These are phyloP conservation scores for Alviniconcha marisindica DNA, from an alignment of 1,140 invertebrate genomes.

Conservation along the genomic window DNA sequence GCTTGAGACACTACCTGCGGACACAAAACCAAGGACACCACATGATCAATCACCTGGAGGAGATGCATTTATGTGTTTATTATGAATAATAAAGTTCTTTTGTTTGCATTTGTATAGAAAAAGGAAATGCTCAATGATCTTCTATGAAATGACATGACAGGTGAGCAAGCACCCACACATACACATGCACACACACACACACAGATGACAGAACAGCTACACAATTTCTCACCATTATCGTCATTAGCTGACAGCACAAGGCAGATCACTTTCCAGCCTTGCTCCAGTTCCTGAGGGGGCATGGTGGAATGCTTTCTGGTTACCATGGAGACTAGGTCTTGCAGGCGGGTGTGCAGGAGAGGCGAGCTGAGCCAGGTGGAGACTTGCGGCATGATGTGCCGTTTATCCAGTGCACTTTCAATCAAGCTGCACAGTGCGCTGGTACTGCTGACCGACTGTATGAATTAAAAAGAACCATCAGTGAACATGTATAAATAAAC, in stretches of 20 bases:
- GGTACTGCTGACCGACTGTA: constrained; percentile 50
- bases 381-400: constrained; percentile 38
- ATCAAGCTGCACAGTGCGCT: constrained; percentile 51
- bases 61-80: too few species aligned
- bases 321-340: constrained; percentile 17
- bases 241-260: constrained; percentile 57
- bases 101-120: too few species aligned
- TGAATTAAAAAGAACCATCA: too few species aligned
- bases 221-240: constrained; percentile 53
- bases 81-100: too few species aligned
- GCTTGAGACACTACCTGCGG: too few species aligned
- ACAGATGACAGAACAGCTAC: neutral
- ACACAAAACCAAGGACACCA: too few species aligned
- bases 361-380: constrained; percentile 53
- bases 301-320: constrained; percentile 35
- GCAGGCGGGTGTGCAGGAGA: constrained; percentile 4
- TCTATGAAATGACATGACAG: neutral
- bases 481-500: too few species aligned
- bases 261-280: constrained; percentile 53
- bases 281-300: constrained; percentile 34
- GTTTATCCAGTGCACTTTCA: constrained; percentile 49
- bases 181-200: neutral
- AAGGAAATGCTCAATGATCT: too few species aligned
- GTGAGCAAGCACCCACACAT: neutral
- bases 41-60: too few species aligned